Conservation (phyloP, 2,113 vertebrate genomes). For the Saccopteryx bilineata region DNA sequence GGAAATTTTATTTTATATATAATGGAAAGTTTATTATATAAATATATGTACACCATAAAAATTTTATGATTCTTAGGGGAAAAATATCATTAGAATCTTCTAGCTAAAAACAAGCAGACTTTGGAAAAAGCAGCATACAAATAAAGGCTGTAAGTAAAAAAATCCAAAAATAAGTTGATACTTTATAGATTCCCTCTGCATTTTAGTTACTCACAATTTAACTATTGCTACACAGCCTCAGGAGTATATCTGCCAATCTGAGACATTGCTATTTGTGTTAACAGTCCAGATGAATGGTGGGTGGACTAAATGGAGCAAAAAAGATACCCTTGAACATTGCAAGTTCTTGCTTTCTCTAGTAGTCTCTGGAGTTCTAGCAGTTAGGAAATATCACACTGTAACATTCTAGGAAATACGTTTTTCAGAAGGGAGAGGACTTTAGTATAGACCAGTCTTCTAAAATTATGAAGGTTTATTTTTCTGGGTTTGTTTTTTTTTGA, state of each 20-base stretch:
- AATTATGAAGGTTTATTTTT: background rate
- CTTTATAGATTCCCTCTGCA: background rate
- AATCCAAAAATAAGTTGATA: background rate
- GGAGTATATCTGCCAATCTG: background rate
- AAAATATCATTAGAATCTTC: background rate
- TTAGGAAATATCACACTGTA: conserved; percentile 60
- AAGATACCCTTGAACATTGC: conserved; percentile 33
- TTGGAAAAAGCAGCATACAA: background rate
- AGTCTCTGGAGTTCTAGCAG: conserved; percentile 21
- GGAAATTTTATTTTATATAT: background rate
- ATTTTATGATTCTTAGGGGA: conserved; percentile 14
- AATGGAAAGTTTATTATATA: background rate
- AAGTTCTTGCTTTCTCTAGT: background rate
- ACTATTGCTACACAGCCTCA: background rate
- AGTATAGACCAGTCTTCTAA: conserved; percentile 24
- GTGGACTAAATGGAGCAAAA: conserved; percentile 58
- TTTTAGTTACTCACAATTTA: background rate
- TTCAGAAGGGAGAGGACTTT: background rate
- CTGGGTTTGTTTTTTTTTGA: conserved; percentile 22
- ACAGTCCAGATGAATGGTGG: conserved; percentile 38
- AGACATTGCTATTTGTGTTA: conserved; percentile 16
- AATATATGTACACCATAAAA: background rate
- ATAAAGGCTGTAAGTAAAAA: conserved; percentile 6
- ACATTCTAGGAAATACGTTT: conserved; percentile 35
- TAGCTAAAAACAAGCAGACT: background rate